Base-by-base conservation (phyloP, 2,888 invertebrate species). In the Idaea biselata region DNA sequence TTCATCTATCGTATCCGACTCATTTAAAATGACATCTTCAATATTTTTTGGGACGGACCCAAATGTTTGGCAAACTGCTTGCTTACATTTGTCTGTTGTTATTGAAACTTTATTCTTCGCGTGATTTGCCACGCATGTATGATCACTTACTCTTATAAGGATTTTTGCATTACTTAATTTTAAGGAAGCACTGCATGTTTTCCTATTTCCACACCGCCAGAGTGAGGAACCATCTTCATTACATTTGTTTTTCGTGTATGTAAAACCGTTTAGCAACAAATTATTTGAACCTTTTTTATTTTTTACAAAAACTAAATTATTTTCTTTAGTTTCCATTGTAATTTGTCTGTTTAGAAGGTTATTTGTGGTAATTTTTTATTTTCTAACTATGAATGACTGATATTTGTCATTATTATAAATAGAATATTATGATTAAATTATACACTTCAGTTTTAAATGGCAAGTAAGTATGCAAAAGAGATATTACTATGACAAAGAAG, bases 61-160 rank as follows among this genome's bases (percentile, higher is more conserved):
- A 61, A 58, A 61, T n/a, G 58, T 54, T 61, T 56, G 58, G 31
- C 61, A 61, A 33, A 58, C 61, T 54, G 56, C 61, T 58, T 58
- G 57, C 53, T 61, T 61, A 32, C 57, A 56, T 61, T 62, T 62
- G 54, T 59, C 58, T n/a, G 58, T 62, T 31, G 58, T 62, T 54
- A 62, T 55, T 16, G 62, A 58, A 16, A 62, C 58, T 59, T 62
- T 62, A 55, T 62, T 62, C 58, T 58, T 62, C 16, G 55, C 62
- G 54, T 62, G 6, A 18, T 62, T 59, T 54, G 62, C 58, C 16
- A 8, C 44, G 58, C 62, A 61, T 16, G 58, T 16, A 61, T 61
- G 61, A 16, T 61, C 18, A 58, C 54, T 44, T 31, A 61, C 58
- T 44, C 31, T 58, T 16, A 57, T 16, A 18, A 61, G 58, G 14